Conservation (phyloP, 2,113 vertebrate genomes). For the Phyllopteryx taeniolatus region DNA sequence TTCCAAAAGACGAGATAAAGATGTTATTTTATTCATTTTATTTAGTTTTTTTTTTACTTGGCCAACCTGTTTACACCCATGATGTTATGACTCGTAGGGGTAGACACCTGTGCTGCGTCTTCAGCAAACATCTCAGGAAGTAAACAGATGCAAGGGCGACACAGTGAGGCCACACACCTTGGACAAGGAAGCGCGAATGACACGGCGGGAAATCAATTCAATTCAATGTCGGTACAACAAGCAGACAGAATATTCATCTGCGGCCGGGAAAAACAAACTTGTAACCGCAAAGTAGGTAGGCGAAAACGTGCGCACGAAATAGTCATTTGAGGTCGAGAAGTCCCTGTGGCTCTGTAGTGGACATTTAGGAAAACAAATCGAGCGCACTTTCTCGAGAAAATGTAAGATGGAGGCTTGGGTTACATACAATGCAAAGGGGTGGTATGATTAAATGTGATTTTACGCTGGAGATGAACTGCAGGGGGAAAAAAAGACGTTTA, state of each 20-base stretch:
- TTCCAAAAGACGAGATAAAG: conserved; percentile 32
- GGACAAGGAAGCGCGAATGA: conserved; percentile 22
- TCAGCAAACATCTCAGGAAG: conserved; percentile 37
- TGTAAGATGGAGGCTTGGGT: too few relatives aligned
- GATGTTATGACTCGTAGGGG: conserved; percentile 23
- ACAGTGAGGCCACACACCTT: conserved; percentile 59
- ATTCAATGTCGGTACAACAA: not conserved
- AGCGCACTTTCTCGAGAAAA: too few relatives aligned
- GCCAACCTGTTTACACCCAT: conserved; percentile 30
- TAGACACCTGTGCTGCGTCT: conserved; percentile 50
- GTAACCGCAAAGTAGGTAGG: too few relatives aligned
- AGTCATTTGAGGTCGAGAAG: too few relatives aligned
- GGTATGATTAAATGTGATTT: too few relatives aligned
- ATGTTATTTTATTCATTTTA: too few relatives aligned
- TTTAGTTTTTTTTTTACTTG: conserved; percentile 27
- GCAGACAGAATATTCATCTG: conserved; percentile 18
- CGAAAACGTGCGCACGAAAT: too few relatives aligned
- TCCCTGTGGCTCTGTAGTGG: too few relatives aligned
- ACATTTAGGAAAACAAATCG: too few relatives aligned
- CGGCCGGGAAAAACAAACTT: not conserved
- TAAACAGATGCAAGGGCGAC: conserved; percentile 30
- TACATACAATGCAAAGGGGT: too few relatives aligned
- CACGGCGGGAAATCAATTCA: not conserved
- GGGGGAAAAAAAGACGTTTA: too few relatives aligned
- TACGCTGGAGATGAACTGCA: too few relatives aligned